Evolutionary conservation across 2,113 vertebrate genomes (phyloP), one percentile per base, ranked within the genome.

Genomic region (Oreochromis tanganicae): DNA sequence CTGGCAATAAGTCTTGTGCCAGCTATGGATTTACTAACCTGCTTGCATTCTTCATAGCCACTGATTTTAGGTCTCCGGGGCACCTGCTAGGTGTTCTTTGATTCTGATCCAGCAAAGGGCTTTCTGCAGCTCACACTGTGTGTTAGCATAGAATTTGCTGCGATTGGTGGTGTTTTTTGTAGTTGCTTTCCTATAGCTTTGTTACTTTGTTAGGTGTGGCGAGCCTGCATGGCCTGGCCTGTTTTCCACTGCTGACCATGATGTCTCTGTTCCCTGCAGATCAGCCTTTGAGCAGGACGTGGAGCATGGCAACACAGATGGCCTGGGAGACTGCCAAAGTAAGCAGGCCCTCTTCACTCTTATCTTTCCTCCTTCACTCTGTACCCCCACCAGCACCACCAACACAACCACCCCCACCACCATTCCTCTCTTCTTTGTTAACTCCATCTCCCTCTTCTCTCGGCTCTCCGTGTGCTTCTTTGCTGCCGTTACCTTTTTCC

Each of bases 251-350:
- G 94, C 93, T 96, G 91, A 94, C 94, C 93, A 89, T 92, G 97
- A 93, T 97, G 90, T 97, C 95, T 97, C 85, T 97, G 96, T 96
- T 94, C 94, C 95, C 95, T 61, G 96, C 96, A 99, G 99, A 97
- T 96, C 97, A 93, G 92, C 96, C 95, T 99, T 99, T 95, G 98
- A 99, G 95, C 99, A 99, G 96, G 99, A 99, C 96, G 93, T 99
- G 95, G 98, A 99, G 93, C 97, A 96, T 90, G 99, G 98, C 94
- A 99, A 98, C 96, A 99, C 99, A 95, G 99, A 99, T 96, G 99
- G 98, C 95, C 97, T 99, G 96, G 98, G 99, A 94, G 99, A 99
- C 96, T 99, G 99, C 98, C 98, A 99, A 97, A 99, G 99, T 99
- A 99, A 99, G 98, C 97, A 97, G 91, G 96, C 93, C 90, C 83